Evolutionary conservation across 2,888 invertebrate genomes (phyloP).

Genomic region (Leptinotarsa peninsularis): DNA sequence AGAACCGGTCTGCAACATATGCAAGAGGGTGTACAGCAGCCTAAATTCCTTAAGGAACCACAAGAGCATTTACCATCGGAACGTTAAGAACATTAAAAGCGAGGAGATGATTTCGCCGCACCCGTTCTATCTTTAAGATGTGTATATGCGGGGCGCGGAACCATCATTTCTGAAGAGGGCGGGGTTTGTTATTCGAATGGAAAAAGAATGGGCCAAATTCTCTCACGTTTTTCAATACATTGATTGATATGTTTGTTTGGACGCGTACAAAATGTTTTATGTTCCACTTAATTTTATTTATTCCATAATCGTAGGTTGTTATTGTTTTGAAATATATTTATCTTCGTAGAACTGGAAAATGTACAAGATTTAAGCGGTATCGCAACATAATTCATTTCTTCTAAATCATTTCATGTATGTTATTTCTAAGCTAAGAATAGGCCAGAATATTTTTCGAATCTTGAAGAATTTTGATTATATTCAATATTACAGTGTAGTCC

Average conservation of each 20-base stretch:
- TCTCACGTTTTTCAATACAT: conserved; percentile 30
- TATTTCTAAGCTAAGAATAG: conserved; percentile 15
- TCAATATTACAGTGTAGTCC: too few species aligned
- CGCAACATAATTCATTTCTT: background rate
- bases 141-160: conserved; percentile 14
- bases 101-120: conserved; percentile 63
- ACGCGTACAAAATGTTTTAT: conserved; percentile 46
- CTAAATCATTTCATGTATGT: background rate
- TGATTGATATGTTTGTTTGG: conserved; percentile 33
- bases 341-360: conserved; percentile 41
- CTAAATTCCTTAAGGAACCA: conserved; percentile 91
- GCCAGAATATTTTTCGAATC: background rate
- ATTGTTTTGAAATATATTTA: conserved; percentile 47
- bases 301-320: conserved; percentile 48
- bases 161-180: conserved; percentile 14
- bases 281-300: conserved; percentile 47
- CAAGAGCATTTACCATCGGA: conserved; percentile 92
- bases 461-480: conserved; percentile 5
- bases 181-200: conserved; percentile 18
- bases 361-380: conserved; percentile 33
- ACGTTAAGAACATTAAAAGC: conserved; percentile 78
- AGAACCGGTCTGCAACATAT: conserved; percentile 92
- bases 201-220: conserved; percentile 31
- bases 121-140: conserved; percentile 63
- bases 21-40: conserved; percentile 92